A percentile compares a stretch with the other conserved stretches of the same genome.
Evolutionary conservation across 2,113 vertebrate species (phyloP).

Genomic region (Craseonycteris thonglongyai): DNA sequence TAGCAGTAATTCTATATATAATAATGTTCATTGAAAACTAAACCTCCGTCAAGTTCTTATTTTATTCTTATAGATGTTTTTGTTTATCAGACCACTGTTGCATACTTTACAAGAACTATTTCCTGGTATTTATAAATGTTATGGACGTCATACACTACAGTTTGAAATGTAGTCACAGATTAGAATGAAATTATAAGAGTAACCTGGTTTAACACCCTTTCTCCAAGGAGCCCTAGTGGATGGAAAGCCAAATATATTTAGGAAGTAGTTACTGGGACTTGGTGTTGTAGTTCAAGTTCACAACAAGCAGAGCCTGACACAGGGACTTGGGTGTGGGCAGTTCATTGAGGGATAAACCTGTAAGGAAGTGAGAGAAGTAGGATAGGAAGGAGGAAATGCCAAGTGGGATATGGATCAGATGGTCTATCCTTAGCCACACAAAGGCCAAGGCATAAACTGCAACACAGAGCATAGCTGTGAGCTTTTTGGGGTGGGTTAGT

Average conservation of each 20-base stretch:
- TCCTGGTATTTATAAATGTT: slow-evolving; percentile 8
- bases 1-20: background rate
- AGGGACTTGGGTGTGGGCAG: background rate
- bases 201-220: background rate
- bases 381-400: background rate
- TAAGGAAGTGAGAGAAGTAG: background rate
- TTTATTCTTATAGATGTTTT: background rate
- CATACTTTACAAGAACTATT: background rate
- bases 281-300: background rate
- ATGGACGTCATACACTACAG: background rate
- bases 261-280: background rate
- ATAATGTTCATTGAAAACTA: background rate
- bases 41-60: slow-evolving; percentile 1
- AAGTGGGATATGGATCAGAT: background rate
- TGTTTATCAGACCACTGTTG: background rate
- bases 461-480: background rate
- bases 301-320: background rate
- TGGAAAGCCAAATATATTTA: background rate
- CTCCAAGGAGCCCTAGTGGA: background rate
- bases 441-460: background rate
- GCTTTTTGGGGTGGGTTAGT: background rate
- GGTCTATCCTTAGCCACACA: background rate
- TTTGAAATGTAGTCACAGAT: background rate
- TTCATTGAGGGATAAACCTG: background rate
- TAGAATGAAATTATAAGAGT: background rate